Conservation (phyloP, 2,113 vertebrate species). For the Microcebus jonahi region DNA sequence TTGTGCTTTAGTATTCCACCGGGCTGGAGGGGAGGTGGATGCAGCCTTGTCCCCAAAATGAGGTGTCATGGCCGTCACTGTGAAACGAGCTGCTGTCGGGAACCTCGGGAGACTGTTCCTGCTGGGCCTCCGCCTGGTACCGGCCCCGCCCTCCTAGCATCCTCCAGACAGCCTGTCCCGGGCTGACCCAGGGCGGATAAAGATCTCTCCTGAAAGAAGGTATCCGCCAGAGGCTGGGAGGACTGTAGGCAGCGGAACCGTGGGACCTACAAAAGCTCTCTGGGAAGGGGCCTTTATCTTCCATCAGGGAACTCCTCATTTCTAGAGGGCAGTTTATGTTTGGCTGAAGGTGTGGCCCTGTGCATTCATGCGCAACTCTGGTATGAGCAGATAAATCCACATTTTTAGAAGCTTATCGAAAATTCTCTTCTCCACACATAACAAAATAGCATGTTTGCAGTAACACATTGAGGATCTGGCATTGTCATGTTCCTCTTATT, state of each 20-base stretch:
- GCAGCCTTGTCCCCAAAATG: rapidly evolving
- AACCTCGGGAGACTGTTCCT: not conserved
- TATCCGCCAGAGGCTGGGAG: not conserved
- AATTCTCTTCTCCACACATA: not conserved
- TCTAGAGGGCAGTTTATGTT: not conserved
- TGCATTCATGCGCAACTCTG: not conserved
- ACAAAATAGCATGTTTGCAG: not conserved
- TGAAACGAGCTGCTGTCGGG: not conserved
- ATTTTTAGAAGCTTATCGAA: not conserved
- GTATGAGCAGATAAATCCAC: not conserved
- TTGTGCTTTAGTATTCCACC: rapidly evolving
- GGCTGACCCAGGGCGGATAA: not conserved
- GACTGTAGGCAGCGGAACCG: not conserved
- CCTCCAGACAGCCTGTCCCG: not conserved
- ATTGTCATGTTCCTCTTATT: not conserved
- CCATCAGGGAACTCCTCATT: not conserved
- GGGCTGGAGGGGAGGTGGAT: not conserved
- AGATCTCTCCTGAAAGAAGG: not conserved
- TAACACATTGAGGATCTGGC: rapidly evolving
- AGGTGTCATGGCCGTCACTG: not conserved
- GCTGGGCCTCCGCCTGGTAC: not conserved
- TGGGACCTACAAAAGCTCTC: not conserved
- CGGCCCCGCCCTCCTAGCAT: not conserved
- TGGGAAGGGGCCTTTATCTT: not conserved
- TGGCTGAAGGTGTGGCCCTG: not conserved